Percentiles rank a stretch among this genome's conserved stretches.
These are phyloP conservation scores for Trichopria drosophilae DNA, from an alignment of 2,888 invertebrate genomes.

Conservation along the genomic window DNA sequence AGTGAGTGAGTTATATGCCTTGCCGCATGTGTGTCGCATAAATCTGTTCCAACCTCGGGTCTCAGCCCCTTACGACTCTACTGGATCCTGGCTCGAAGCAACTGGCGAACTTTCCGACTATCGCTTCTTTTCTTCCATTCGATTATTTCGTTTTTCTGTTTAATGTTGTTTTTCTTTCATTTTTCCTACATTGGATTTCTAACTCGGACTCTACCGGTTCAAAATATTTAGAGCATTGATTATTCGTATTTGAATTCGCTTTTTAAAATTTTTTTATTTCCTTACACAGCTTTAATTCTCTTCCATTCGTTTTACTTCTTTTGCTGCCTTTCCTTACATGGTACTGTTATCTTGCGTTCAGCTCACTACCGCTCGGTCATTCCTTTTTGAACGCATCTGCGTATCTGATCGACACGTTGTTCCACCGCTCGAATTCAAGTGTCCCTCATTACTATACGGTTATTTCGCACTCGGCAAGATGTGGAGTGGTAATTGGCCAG, in stretches of 20 bases:
- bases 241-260: no score
- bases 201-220: background rate
- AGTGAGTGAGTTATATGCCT: conserved; percentile 57
- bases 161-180: no score
- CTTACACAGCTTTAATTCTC: conserved; percentile 14
- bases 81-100: conserved; percentile 37
- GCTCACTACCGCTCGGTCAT: no score
- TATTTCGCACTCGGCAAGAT: conserved; percentile 5
- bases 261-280: no score
- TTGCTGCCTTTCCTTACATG: conserved; percentile 20
- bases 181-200: conserved; percentile 2
- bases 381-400: no score
- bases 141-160: no score
- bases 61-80: conserved; percentile 44
- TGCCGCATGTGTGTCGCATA: conserved; percentile 58
- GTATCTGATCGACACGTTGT: conserved; percentile 34
- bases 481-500: background rate
- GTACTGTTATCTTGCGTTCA: no score
- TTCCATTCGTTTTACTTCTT: conserved; percentile 17
- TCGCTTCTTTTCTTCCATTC: conserved; percentile 23
- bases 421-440: conserved; percentile 33
- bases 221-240: no score
- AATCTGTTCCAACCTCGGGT: conserved; percentile 55
- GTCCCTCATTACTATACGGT: conserved; percentile 16
- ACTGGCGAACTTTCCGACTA: conserved; percentile 40